A percentile compares a stretch with the other conserved stretches of the same genome.
These are phyloP conservation scores for Lytechinus pictus DNA, from an alignment of 35 echinoderm and acorn worm genomes.

Conservation along the genomic window DNA sequence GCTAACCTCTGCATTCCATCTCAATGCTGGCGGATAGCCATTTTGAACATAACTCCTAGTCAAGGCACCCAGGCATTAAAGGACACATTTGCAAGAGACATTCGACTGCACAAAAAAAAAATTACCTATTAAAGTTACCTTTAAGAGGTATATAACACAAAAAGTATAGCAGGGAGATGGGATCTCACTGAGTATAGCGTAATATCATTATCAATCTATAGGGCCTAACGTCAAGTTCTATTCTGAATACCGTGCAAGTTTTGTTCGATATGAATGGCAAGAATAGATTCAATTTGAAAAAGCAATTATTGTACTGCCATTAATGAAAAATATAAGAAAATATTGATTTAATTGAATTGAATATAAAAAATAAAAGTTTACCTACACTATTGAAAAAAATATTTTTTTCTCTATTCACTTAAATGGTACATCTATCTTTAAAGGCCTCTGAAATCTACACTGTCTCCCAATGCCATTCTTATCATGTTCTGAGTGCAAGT, in stretches of 20 bases:
- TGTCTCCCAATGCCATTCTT: too few relatives aligned
- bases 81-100: not conserved
- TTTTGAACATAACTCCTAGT: slow-evolving; percentile 5
- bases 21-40: not conserved
- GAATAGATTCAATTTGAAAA: not conserved
- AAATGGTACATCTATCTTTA: too few relatives aligned
- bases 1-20: not conserved
- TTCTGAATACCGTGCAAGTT: not conserved
- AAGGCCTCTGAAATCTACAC: too few relatives aligned
- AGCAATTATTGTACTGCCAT: too few relatives aligned
- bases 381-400: too few relatives aligned
- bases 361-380: too few relatives aligned
- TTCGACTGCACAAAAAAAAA: not conserved
- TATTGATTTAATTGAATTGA: too few relatives aligned
- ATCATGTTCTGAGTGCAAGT: too few relatives aligned
- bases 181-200: too few relatives aligned
- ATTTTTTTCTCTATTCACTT: too few relatives aligned
- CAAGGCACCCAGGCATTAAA: not conserved
- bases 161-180: not conserved
- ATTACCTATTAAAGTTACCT: not conserved
- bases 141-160: not conserved
- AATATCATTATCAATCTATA: too few relatives aligned
- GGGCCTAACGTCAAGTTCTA: not conserved
- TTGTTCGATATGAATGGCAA: not conserved
- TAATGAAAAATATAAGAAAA: too few relatives aligned